Percentiles rank a stretch among this genome's conserved stretches.
Conservation (phyloP, 92 coral and sea anemone species). For the Micromussa lordhowensis region DNA sequence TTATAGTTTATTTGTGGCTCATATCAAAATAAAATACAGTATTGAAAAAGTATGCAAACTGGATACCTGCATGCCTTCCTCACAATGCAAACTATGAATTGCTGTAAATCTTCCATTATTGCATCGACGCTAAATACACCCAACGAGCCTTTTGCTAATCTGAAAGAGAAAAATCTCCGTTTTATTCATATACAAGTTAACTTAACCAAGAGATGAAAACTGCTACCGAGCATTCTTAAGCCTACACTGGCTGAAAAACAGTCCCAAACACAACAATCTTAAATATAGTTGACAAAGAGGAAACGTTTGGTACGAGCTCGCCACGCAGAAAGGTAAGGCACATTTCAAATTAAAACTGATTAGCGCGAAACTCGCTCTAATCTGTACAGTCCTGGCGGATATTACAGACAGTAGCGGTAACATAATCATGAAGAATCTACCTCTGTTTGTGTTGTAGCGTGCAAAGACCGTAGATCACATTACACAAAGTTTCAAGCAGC, state of each 20-base stretch:
- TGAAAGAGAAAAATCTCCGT: background rate
- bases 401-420: too few species aligned
- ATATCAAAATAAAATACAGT: too few species aligned
- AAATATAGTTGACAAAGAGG: too few species aligned
- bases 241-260: background rate
- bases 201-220: background rate
- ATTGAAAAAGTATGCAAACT: too few species aligned
- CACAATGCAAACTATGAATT: slow-evolving; percentile 77
- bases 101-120: slow-evolving; percentile 75
- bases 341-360: too few species aligned
- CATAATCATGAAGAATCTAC: slow-evolving; percentile 35
- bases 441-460: slow-evolving; percentile 71
- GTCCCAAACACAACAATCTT: background rate
- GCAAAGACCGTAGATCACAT: slow-evolving; percentile 80
- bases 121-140: slow-evolving; percentile 19
- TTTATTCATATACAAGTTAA: background rate
- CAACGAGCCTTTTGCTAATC: slow-evolving; percentile 6
- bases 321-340: too few species aligned
- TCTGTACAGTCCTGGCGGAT: too few species aligned
- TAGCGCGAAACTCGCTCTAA: too few species aligned
- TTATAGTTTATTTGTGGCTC: too few species aligned
- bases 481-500: slow-evolving; percentile 85
- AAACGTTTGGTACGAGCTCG: too few species aligned
- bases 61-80: slow-evolving; percentile 94
- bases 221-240: background rate